Conservation (phyloP, 2,113 vertebrate genomes). For the Dicerorhinus sumatrensis region DNA sequence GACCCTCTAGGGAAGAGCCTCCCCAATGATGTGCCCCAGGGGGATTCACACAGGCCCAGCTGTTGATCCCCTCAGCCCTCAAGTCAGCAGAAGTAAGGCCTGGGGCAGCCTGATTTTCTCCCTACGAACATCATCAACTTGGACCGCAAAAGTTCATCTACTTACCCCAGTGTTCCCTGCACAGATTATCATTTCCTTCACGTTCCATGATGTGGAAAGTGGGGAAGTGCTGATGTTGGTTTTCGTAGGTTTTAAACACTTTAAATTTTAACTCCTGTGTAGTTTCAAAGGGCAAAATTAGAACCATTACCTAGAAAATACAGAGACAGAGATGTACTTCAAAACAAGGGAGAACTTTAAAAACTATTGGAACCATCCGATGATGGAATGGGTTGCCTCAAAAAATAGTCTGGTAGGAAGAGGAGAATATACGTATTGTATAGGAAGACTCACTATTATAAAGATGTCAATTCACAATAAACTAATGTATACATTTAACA, state of each 20-base stretch:
- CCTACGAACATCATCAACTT: neutral
- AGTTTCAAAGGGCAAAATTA: neutral
- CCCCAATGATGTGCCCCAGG: neutral
- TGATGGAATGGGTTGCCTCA: neutral
- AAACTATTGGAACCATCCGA: neutral
- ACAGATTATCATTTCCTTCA: neutral
- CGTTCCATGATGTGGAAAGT: neutral
- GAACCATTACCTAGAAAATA: constrained; percentile 1
- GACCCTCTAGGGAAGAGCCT: neutral
- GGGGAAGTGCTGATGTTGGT: neutral
- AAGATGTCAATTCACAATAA: neutral
- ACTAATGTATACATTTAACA: neutral
- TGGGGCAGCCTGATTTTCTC: neutral
- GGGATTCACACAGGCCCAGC: neutral
- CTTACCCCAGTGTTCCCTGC: neutral
- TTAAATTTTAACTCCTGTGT: neutral
- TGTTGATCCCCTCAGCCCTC: neutral
- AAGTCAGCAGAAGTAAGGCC: neutral
- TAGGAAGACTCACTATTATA: neutral
- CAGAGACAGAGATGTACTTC: neutral
- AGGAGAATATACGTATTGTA: neutral
- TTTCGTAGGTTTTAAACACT: neutral
- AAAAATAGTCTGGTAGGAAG: neutral
- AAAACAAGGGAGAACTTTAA: constrained; percentile 2
- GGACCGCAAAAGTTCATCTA: neutral